These are phyloP conservation scores for Zosterops japonicus DNA, from an alignment of 2,113 vertebrate genomes.

Conservation along the genomic window DNA sequence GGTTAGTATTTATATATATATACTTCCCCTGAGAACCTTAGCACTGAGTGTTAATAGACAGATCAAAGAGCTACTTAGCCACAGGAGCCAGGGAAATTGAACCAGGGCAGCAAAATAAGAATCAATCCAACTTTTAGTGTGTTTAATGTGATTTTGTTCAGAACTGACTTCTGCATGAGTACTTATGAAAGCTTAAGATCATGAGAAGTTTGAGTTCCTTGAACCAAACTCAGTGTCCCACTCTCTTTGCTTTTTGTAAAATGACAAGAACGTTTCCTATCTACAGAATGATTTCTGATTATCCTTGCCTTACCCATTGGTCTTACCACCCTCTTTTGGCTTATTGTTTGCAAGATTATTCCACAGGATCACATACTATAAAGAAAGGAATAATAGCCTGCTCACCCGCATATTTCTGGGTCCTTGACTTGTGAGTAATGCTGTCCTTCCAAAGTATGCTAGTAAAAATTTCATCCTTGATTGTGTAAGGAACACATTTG, in stretches of 20 bases:
- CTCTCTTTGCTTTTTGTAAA: background rate
- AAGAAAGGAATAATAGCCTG: background rate
- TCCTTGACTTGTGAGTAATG: background rate
- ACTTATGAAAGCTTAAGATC: background rate
- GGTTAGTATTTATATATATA: background rate
- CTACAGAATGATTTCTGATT: background rate
- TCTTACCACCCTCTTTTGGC: background rate
- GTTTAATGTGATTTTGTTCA: constrained; percentile 6
- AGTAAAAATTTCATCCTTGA: background rate
- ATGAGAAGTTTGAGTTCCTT: background rate
- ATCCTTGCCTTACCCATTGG: background rate
- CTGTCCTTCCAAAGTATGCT: background rate
- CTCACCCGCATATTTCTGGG: background rate
- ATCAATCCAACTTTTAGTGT: background rate
- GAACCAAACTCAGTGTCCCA: background rate
- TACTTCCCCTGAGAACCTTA: background rate
- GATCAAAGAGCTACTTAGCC: constrained; percentile 18
- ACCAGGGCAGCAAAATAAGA: constrained; percentile 27
- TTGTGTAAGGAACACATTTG: background rate
- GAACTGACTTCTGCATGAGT: background rate
- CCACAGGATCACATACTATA: background rate
- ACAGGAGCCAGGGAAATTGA: constrained; percentile 11
- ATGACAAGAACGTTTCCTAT: background rate
- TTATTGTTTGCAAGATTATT: background rate
- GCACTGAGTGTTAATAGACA: background rate